phyloP scores from a whole-genome alignment of 2,113 vertebrate genomes.

The Laticauda colubrina region DNA sequence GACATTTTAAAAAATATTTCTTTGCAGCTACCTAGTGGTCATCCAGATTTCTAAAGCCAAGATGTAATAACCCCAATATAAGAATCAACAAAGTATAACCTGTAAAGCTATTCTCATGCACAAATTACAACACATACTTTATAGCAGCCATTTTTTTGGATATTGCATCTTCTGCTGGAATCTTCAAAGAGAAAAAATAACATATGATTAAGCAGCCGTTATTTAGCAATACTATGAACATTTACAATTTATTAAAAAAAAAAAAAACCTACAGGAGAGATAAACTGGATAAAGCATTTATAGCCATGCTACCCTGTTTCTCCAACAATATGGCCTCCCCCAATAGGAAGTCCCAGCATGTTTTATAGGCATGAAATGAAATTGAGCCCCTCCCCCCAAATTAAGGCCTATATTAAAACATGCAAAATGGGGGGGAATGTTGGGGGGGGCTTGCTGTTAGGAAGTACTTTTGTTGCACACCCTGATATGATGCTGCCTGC shows the following conservation, averaged over 20 bases:
- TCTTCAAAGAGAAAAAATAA: conserved; percentile 64
- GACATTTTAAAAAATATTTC: background rate
- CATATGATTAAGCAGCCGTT: conserved; percentile 16
- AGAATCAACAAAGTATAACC: background rate
- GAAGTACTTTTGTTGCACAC: too few relatives aligned
- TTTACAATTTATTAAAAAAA: background rate
- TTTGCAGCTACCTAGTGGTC: background rate
- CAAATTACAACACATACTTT: conserved; percentile 75
- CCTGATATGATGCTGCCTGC: too few relatives aligned
- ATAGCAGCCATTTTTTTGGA: conserved; percentile 87
- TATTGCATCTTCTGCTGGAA: conserved; percentile 81
- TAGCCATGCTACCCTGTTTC: background rate
- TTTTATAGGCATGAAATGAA: too few relatives aligned
- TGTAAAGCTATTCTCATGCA: background rate
- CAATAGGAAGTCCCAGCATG: too few relatives aligned
- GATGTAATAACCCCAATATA: background rate
- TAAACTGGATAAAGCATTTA: background rate
- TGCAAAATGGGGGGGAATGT: too few relatives aligned
- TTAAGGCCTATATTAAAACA: too few relatives aligned
- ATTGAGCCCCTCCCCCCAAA: too few relatives aligned
- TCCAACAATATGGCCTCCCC: too few relatives aligned
- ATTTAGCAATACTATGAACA: background rate
- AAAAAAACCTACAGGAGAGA: background rate
- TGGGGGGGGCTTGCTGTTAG: too few relatives aligned
- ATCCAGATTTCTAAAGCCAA: background rate